phyloP scores from a whole-genome alignment of 1,140 invertebrate species.

The Agrilus planipennis region DNA sequence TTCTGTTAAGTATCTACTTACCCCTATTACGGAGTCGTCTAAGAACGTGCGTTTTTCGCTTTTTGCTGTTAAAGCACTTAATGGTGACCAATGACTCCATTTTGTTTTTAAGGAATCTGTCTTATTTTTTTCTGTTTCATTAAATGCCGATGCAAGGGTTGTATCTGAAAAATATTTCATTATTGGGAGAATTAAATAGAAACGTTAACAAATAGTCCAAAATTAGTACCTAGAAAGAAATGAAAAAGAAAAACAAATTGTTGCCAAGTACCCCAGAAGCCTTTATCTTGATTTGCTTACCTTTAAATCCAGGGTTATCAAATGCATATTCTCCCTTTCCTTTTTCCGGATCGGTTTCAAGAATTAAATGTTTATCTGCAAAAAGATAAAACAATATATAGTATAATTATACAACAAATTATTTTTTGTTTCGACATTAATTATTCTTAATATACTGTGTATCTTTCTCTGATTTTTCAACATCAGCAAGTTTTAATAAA shows the following conservation, averaged over 20 bases:
- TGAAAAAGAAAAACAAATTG: too few relatives aligned
- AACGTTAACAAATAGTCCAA: too few relatives aligned
- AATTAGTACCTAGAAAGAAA: too few relatives aligned
- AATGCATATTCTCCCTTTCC: constrained; percentile 63
- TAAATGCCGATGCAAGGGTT: constrained; percentile 15
- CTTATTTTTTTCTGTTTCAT: constrained; percentile 17
- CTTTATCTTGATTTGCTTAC: too few relatives aligned
- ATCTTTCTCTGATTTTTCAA: too few relatives aligned
- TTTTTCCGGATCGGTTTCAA: constrained; percentile 57
- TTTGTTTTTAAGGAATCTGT: constrained; percentile 25
- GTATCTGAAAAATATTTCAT: constrained; percentile 27
- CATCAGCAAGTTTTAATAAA: too few relatives aligned
- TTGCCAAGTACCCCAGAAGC: too few relatives aligned
- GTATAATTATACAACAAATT: too few relatives aligned
- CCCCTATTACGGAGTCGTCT: constrained; percentile 55
- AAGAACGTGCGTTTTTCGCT: constrained; percentile 44
- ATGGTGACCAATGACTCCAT: constrained; percentile 40
- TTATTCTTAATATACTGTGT: too few relatives aligned
- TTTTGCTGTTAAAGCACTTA: constrained; percentile 36
- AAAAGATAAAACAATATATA: constrained; percentile 30
- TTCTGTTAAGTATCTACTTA: too few relatives aligned
- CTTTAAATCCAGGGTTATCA: constrained; percentile 67
- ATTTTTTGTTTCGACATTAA: too few relatives aligned
- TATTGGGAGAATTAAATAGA: too few relatives aligned
- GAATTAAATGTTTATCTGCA: constrained; percentile 57